These are phyloP conservation scores for Orthosia gothica DNA, from an alignment of 2,888 invertebrate species.

Conservation along the genomic window DNA sequence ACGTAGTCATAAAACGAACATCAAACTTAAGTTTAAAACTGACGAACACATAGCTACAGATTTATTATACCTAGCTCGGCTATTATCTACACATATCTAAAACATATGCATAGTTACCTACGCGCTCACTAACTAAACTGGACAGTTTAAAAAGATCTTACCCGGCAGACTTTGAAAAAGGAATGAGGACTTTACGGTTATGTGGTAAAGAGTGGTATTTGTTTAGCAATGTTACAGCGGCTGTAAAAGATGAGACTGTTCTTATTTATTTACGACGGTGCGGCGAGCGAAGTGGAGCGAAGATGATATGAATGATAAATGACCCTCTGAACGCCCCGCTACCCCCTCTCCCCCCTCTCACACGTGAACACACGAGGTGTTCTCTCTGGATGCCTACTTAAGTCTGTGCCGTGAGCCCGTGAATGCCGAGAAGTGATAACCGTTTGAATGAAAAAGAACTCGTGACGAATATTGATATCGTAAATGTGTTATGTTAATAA, in stretches of 20 bases:
- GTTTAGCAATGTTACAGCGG: slow-evolving; percentile 69
- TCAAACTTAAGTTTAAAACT: slow-evolving; percentile 74
- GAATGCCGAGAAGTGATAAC: slow-evolving; percentile 85
- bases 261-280: slow-evolving; percentile 92
- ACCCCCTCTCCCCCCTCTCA: slow-evolving; percentile 79
- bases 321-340: slow-evolving; percentile 85
- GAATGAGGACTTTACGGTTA: slow-evolving; percentile 39
- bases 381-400: slow-evolving; percentile 85
- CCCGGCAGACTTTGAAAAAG: slow-evolving; percentile 35
- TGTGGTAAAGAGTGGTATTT: slow-evolving; percentile 64
- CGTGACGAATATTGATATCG: slow-evolving; percentile 81
- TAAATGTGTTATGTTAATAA: slow-evolving; percentile 69
- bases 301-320: slow-evolving; percentile 92
- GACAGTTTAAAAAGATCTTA: slow-evolving; percentile 70
- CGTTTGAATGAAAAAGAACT: slow-evolving; percentile 82
- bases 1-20: slow-evolving; percentile 60
- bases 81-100: slow-evolving; percentile 86
- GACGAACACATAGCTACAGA: slow-evolving; percentile 68
- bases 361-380: slow-evolving; percentile 89
- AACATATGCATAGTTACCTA: slow-evolving; percentile 88
- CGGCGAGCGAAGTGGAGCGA: slow-evolving; percentile 92
- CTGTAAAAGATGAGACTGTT: slow-evolving; percentile 92
- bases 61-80: slow-evolving; percentile 73
- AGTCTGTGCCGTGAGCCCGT: slow-evolving; percentile 81
- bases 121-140: slow-evolving; percentile 79